These are phyloP conservation scores for Pogonomyrmex barbatus DNA, from an alignment of 1,140 invertebrate genomes.

Conservation along the genomic window DNA sequence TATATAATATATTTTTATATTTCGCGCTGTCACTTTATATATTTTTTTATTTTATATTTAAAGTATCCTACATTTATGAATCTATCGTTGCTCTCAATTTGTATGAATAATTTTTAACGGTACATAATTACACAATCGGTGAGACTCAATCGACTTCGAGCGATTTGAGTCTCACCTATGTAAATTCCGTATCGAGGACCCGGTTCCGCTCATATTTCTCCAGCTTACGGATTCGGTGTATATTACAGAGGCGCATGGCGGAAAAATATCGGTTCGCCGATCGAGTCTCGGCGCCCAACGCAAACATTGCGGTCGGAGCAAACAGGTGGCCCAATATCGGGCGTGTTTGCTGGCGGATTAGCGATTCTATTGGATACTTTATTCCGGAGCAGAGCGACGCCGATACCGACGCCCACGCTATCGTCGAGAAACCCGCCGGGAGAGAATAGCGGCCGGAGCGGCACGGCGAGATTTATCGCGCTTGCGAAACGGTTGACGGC, in stretches of 20 bases:
- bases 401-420: conserved; percentile 33
- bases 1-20: not conserved
- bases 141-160: not conserved
- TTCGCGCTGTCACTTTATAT: not conserved
- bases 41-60: not conserved
- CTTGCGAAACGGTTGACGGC: conserved; percentile 57
- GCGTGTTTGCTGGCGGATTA: conserved; percentile 72
- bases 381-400: conserved; percentile 51
- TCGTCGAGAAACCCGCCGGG: conserved; percentile 31
- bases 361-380: conserved; percentile 74
- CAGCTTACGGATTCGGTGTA: conserved; percentile 51
- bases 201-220: conserved; percentile 21
- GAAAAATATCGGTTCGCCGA: conserved; percentile 71
- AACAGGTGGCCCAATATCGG: conserved; percentile 76
- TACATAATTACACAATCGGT: not conserved
- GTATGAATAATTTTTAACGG: not conserved
- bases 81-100: not conserved
- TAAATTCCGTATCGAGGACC: conserved; percentile 8
- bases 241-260: conserved; percentile 42
- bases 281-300: conserved; percentile 51
- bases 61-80: not conserved
- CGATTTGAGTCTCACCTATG: not conserved
- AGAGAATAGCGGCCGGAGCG: conserved; percentile 55
- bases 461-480: conserved; percentile 57
- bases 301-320: conserved; percentile 71